Conservation (phyloP, 2,113 vertebrate genomes). For the Muntiacus muntjak region DNA sequence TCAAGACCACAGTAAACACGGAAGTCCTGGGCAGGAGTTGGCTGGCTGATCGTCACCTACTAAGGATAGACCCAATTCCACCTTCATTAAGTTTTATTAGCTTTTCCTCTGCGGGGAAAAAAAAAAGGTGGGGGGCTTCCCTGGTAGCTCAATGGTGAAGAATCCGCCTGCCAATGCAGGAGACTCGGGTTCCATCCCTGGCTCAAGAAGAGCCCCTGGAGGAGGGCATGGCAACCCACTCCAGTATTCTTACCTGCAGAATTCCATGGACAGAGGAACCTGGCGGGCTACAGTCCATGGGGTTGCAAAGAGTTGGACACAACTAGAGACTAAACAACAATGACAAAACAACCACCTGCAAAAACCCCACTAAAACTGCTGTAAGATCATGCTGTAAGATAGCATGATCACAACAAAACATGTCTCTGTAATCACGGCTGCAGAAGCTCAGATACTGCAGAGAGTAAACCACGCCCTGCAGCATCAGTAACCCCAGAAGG, state of each 20-base stretch:
- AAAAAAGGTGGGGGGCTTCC: neutral
- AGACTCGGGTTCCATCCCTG: neutral
- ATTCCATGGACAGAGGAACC: neutral
- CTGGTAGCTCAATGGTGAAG: neutral
- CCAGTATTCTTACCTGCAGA: neutral
- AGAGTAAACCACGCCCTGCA: rapidly evolving
- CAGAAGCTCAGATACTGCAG: neutral
- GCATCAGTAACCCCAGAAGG: neutral
- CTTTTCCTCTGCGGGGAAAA: too few species aligned
- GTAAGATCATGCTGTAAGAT: rapidly evolving
- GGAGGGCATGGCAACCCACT: neutral
- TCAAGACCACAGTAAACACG: neutral
- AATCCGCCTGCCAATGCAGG: neutral
- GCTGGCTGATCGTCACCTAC: rapidly evolving
- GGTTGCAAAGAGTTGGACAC: neutral
- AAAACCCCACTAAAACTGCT: neutral
- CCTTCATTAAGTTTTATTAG: rapidly evolving
- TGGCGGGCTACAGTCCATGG: neutral
- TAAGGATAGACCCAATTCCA: neutral
- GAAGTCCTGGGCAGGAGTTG: rapidly evolving
- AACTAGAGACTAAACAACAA: neutral
- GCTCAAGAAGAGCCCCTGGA: neutral
- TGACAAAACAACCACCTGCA: rapidly evolving
- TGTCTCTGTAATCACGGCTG: rapidly evolving
- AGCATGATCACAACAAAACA: rapidly evolving